Evolutionary conservation across 2,797 vertebrate species (phyloP), one percentile per base, ranked within the genome.

Genomic region (Mus caroli): DNA sequence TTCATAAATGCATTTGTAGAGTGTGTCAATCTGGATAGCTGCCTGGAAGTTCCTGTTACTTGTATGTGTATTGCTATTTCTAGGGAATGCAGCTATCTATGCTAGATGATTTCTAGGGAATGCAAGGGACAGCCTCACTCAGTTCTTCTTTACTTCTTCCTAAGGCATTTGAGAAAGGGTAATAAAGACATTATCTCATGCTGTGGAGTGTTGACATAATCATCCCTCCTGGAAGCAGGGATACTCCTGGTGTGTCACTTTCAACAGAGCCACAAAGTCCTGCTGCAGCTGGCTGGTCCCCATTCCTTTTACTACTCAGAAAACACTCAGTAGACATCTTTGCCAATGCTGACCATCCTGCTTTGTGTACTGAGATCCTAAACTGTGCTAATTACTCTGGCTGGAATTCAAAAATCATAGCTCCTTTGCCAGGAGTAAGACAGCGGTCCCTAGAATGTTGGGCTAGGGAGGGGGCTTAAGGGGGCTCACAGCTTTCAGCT

Each of bases 371-470:
- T 95, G 95, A 28, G 92, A 96, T 90, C 76, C 77, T n/a, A 89
- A 94, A 71, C 37, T 9, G 34, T 43, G 71, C 92, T 96, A 94
- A 93, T 96, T 90, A 96, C 43, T 24, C 96, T 95, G 98, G 92
- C 96, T 75, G 83, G 40, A 3, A 13, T 67, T 94, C 95, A 54
- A 75, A 75, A 60, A 97, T 93, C 95, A 56, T 91, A 91, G 28
- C 87, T 17, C 4, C n/a, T 75, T 69, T 96, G 96, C 94, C 95
- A 85, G 93, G 89, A 95, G 71, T 79, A 92, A 95, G 46, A 17
- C 0, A 91, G 91, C 83, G 43, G 62, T 93, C 86, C 54, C 87
- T 22, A 31, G 37, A 91, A 93, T 95, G 80, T 69, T 37, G 69
- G 69, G 34, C 43, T 3, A 43, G 8, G 69, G 24, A 60, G 50